Conservation (phyloP, 1,140 invertebrate genomes). For the Euschistus heros region DNA sequence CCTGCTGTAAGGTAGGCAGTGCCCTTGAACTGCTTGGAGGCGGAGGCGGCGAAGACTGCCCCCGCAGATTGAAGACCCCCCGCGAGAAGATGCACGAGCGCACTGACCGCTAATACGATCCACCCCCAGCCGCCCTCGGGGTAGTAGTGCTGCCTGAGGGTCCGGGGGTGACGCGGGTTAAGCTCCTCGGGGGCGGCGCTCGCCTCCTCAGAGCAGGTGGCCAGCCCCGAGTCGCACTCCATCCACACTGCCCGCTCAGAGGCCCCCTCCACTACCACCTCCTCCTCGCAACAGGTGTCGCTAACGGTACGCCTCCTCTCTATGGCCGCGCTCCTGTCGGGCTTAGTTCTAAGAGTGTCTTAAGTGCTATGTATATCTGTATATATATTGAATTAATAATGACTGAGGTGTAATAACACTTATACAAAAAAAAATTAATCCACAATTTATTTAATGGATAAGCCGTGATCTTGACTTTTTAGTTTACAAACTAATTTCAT, state of each 20-base stretch:
- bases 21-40: conserved; percentile 27
- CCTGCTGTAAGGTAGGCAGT: conserved; percentile 25
- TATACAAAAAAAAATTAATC: too few relatives aligned
- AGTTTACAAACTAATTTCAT: too few relatives aligned
- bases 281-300: too few relatives aligned
- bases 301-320: too few relatives aligned
- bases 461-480: too few relatives aligned
- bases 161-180: conserved; percentile 30
- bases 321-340: too few relatives aligned
- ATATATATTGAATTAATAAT: too few relatives aligned
- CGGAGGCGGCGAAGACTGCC: conserved; percentile 35
- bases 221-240: conserved; percentile 21
- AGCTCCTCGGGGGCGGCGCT: conserved; percentile 30
- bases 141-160: conserved; percentile 48
- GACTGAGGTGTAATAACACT: too few relatives aligned
- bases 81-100: conserved; percentile 42
- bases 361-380: too few relatives aligned
- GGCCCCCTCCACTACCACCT: background rate
- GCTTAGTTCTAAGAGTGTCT: too few relatives aligned
- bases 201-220: conserved; percentile 21
- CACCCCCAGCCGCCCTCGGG: conserved; percentile 59
- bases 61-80: conserved; percentile 40
- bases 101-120: conserved; percentile 43
- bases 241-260: conserved; percentile 1
- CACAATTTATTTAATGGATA: too few relatives aligned